These are phyloP conservation scores for Argyresthia goedartella DNA, from an alignment of 2,888 invertebrate species.

Conservation along the genomic window DNA sequence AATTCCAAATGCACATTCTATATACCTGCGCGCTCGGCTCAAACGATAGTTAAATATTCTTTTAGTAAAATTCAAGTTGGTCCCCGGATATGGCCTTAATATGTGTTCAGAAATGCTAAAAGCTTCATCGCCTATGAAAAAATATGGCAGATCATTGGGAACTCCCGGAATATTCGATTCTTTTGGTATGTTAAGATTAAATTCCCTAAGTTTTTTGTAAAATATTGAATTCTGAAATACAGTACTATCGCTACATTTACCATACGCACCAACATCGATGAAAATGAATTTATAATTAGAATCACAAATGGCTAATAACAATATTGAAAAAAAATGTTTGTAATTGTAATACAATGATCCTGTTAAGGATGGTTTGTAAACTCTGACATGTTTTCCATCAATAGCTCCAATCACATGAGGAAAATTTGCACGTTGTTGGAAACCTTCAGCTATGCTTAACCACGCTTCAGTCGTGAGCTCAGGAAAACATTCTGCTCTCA, in stretches of 20 bases:
- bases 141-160: slow-evolving; percentile 9
- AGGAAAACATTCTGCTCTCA: not conserved
- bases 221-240: slow-evolving; percentile 9
- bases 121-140: slow-evolving; percentile 8
- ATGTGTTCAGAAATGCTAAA: slow-evolving; percentile 7
- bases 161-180: slow-evolving; percentile 6
- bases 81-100: slow-evolving; percentile 7
- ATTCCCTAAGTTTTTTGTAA: slow-evolving; percentile 9
- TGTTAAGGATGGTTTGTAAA: slow-evolving; percentile 6
- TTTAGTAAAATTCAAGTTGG: slow-evolving; percentile 8
- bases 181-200: slow-evolving; percentile 9
- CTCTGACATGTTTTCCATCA: slow-evolving; percentile 9
- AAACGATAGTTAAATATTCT: slow-evolving; percentile 10
- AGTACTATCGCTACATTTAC: slow-evolving; percentile 8
- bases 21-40: slow-evolving; percentile 8
- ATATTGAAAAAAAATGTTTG: not conserved
- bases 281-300: slow-evolving; percentile 10
- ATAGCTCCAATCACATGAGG: slow-evolving; percentile 6
- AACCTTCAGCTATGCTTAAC: slow-evolving; percentile 1
- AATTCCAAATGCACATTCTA: slow-evolving; percentile 11
- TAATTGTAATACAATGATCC: slow-evolving; percentile 5
- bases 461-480: not conserved
- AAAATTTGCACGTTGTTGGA: slow-evolving; percentile 1
- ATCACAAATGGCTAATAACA: slow-evolving; percentile 8
- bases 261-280: slow-evolving; percentile 4